Percentiles rank a stretch among this genome's conserved stretches.
Evolutionary conservation across 2,888 invertebrate species (phyloP).

Genomic region (Argyra leucocephala): DNA sequence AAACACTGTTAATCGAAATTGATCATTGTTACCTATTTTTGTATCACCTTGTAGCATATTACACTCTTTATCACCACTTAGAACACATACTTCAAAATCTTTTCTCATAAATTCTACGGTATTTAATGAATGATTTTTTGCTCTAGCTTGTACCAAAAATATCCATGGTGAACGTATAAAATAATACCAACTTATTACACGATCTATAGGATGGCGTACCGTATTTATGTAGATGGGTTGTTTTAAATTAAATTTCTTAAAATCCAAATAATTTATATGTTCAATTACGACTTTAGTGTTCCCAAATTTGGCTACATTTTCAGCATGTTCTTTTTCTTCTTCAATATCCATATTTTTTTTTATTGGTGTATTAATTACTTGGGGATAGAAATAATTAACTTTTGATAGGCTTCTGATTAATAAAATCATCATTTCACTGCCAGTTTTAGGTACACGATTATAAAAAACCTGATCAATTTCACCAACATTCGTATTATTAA

Average conservation of each 20-base stretch:
- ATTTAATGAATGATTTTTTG: constrained; percentile 64
- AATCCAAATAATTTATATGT: constrained; percentile 38
- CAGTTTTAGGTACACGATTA: constrained; percentile 46
- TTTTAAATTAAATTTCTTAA: constrained; percentile 52
- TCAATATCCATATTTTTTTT: background rate
- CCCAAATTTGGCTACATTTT: constrained; percentile 55
- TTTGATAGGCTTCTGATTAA: constrained; percentile 56
- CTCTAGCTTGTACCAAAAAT: constrained; percentile 49
- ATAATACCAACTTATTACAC: constrained; percentile 86
- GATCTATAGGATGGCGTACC: constrained; percentile 80
- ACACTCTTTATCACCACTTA: constrained; percentile 62
- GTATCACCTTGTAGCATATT: background rate
- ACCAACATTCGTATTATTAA: constrained; percentile 68
- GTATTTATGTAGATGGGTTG: constrained; percentile 82
- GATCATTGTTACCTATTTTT: background rate
- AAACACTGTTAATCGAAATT: background rate
- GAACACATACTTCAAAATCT: constrained; percentile 79
- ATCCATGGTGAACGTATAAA: constrained; percentile 84
- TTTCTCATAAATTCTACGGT: constrained; percentile 72
- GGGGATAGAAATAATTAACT: constrained; percentile 46
- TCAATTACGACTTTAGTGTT: constrained; percentile 33
- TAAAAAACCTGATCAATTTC: constrained; percentile 58
- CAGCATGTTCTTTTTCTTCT: constrained; percentile 28
- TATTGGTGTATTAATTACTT: background rate
- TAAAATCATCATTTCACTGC: constrained; percentile 78